A percentile compares a stretch with the other conserved stretches of the same genome.
Conservation (phyloP, 2,888 invertebrate genomes). For the Ecdyonurus torrentis region DNA sequence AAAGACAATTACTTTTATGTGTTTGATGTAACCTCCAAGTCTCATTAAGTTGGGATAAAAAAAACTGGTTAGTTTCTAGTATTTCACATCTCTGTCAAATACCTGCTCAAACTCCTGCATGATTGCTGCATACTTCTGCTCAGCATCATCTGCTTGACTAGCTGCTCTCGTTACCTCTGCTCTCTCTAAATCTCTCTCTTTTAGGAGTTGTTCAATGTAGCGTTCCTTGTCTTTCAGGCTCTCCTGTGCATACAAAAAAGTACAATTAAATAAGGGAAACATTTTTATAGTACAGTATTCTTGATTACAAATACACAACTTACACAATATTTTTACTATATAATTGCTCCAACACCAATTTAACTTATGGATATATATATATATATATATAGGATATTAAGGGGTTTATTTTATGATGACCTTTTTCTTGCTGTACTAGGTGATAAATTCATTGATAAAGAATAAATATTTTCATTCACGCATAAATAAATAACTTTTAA, state of each 20-base stretch:
- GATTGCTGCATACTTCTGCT: conserved; percentile 39
- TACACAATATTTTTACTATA: background rate
- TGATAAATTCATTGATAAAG: too few species aligned
- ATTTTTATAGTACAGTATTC: background rate
- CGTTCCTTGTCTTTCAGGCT: conserved; percentile 83
- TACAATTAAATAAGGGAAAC: conserved; percentile 4
- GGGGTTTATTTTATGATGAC: too few species aligned
- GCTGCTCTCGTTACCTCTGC: conserved; percentile 74
- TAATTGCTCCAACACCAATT: background rate
- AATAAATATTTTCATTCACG: too few species aligned
- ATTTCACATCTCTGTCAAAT: too few species aligned
- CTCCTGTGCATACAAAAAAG: conserved; percentile 53
- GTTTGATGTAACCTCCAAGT: too few species aligned
- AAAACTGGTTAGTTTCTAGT: too few species aligned
- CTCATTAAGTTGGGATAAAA: too few species aligned
- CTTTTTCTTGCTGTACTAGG: too few species aligned
- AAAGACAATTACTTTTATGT: too few species aligned
- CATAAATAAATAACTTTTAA: too few species aligned
- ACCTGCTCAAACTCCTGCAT: conserved; percentile 51
- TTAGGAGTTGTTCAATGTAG: conserved; percentile 80
- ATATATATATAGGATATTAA: too few species aligned
- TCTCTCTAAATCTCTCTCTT: conserved; percentile 80
- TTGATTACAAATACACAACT: background rate
- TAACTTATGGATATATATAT: too few species aligned
- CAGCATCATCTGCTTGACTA: conserved; percentile 62